Percentiles rank a stretch among this genome's conserved stretches.
Conservation (phyloP, 1,140 invertebrate genomes). For the Capitella teleta region DNA sequence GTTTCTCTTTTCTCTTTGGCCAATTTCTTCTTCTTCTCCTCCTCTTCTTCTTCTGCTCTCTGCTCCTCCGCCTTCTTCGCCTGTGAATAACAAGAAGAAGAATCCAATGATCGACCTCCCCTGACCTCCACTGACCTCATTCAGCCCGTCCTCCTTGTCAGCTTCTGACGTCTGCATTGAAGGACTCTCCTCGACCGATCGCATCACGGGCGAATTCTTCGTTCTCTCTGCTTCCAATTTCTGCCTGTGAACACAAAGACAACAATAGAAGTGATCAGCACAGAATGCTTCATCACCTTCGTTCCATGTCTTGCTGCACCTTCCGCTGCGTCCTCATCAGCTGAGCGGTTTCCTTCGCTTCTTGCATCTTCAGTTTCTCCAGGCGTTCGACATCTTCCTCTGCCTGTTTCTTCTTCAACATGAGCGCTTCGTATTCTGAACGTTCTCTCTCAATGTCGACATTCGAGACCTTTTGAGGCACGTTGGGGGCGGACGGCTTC, state of each 20-base stretch:
- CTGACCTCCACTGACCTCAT: no score
- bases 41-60: slow-evolving; percentile 42
- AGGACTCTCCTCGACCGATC: no score
- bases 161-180: no score
- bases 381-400: slow-evolving; percentile 42
- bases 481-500: no score
- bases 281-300: no score
- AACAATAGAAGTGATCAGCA: no score
- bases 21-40: background rate
- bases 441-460: background rate
- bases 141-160: no score
- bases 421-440: slow-evolving; percentile 27
- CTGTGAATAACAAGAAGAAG: no score
- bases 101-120: no score
- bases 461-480: background rate
- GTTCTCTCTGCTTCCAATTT: no score
- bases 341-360: slow-evolving; percentile 28
- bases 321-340: slow-evolving; percentile 28
- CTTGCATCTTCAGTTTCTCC: slow-evolving; percentile 48
- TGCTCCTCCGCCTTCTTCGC: slow-evolving; percentile 18
- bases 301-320: slow-evolving; percentile 20
- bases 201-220: no score
- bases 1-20: slow-evolving; percentile 2
- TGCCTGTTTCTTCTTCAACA: slow-evolving; percentile 49
- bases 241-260: no score